These are phyloP conservation scores for Xylocopa sonorina DNA, from an alignment of 1,140 invertebrate species.

Conservation along the genomic window DNA sequence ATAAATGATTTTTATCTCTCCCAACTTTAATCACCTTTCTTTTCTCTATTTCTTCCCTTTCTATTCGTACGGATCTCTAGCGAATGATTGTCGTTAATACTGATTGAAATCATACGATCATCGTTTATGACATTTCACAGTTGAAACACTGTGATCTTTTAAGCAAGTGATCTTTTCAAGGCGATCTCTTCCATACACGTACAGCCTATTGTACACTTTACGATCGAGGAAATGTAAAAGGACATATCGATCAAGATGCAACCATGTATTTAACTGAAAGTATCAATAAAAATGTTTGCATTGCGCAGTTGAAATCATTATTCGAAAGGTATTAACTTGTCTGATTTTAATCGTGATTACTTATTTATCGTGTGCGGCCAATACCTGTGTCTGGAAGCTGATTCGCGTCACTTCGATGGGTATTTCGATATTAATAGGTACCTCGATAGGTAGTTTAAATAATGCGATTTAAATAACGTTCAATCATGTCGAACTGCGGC, in stretches of 20 bases:
- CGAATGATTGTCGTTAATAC: neutral
- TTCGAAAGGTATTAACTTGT: too few relatives aligned
- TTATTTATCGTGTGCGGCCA: too few relatives aligned
- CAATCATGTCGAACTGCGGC: too few relatives aligned
- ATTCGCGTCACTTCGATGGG: too few relatives aligned
- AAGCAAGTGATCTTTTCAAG: conserved; percentile 17
- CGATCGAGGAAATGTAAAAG: neutral
- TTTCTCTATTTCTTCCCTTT: too few relatives aligned
- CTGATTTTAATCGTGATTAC: too few relatives aligned
- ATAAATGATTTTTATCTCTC: conserved; percentile 37
- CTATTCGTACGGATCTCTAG: neutral
- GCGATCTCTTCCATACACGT: neutral
- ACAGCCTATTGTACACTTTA: neutral
- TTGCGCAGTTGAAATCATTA: neutral
- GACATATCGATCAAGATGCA: too few relatives aligned
- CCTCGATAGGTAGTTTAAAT: too few relatives aligned
- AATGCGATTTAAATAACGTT: too few relatives aligned
- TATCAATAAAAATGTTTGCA: neutral
- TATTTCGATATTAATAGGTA: too few relatives aligned
- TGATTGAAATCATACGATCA: neutral
- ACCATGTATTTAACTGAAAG: neutral
- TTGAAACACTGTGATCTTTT: neutral
- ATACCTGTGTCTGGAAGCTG: too few relatives aligned
- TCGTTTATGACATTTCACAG: neutral
- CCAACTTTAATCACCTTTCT: neutral